Evolutionary conservation across 53 echinoderm and acorn worm species (phyloP), one percentile per base, ranked within the genome.

Genomic region (Mesocentrotus franciscanus): DNA sequence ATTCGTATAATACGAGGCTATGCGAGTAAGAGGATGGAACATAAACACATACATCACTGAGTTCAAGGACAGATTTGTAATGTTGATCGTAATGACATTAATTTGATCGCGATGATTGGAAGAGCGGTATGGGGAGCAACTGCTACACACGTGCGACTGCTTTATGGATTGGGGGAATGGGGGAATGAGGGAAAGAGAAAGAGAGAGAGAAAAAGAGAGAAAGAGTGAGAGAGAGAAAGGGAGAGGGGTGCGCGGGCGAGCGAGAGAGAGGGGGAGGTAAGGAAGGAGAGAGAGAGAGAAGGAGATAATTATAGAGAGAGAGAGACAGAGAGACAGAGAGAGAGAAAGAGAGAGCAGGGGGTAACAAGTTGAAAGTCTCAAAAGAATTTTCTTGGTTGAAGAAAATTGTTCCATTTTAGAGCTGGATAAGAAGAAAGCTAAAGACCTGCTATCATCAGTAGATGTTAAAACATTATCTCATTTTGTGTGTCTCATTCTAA

Each of bases 61-160:
- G 79, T 79, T 79, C 79, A 79, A 79, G 79, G 79, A 9, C 72
- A 72, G 72, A 72, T 72, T 72, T 72, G 72, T 79, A 36, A 79
- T 39, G 35, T 79, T 79, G 79, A 79, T 79, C 6, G 79, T 17
- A 79, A 79, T 79, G 79, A 17, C 20, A 79, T 79, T 79, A 79
- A 79, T 79, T 79, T 79, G 79, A 79, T 79, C 39, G 17, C 79
- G 79, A 79, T 79, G 79, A 79, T 39, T 36, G 79, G 79, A 35
- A 15, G 79, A 8, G 36, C 35, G 35, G 20, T 39, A 79, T 79
- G 36, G 7, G 36, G 32, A 39, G 17, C 39, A 79, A 39, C 79
- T 18, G 1, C 36, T 32, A 6, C 1, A 6, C 35, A 79, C 33
- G 20, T 39, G 36, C 4, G n/a, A 11, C 75, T 30, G 75, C 17